A percentile compares a stretch with the other conserved stretches of the same genome.
Evolutionary conservation across 1,140 invertebrate genomes (phyloP).

Genomic region (Hylaeus volcanicus): DNA sequence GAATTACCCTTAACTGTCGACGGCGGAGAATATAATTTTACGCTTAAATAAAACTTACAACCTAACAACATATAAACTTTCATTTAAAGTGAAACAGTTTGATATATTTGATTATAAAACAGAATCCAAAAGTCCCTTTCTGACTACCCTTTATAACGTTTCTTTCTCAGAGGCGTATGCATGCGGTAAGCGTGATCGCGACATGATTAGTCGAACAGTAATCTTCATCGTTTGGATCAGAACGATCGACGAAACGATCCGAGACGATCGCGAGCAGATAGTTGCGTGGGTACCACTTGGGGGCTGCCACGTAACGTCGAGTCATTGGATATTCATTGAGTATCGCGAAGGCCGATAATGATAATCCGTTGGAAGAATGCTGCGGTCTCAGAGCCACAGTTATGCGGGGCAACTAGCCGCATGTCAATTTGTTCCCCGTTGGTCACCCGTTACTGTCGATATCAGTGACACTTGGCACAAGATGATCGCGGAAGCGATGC

Average conservation of each 20-base stretch:
- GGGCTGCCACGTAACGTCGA: constrained; percentile 19
- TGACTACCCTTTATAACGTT: too few species aligned
- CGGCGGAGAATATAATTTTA: too few species aligned
- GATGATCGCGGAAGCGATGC: constrained; percentile 31
- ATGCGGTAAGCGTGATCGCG: neutral
- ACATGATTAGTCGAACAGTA: constrained; percentile 13
- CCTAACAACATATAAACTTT: too few species aligned
- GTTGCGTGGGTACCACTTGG: constrained; percentile 12
- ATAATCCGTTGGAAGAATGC: constrained; percentile 56
- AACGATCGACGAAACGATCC: constrained; percentile 6
- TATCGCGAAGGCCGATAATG: constrained; percentile 53
- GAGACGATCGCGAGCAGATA: constrained; percentile 6
- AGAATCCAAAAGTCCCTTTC: too few species aligned
- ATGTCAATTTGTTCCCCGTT: constrained; percentile 53
- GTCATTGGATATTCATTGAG: constrained; percentile 56
- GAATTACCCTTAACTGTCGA: too few species aligned
- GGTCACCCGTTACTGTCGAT: constrained; percentile 48
- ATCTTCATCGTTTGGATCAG: constrained; percentile 7
- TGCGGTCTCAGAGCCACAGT: constrained; percentile 48
- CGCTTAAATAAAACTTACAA: too few species aligned
- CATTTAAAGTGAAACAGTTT: too few species aligned
- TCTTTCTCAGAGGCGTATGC: neutral
- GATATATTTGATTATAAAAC: too few species aligned
- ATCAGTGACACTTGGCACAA: constrained; percentile 22
- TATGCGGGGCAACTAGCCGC: constrained; percentile 49